Evolutionary conservation across 1,140 invertebrate genomes (phyloP).

Genomic region (Nasonia longicornis): DNA sequence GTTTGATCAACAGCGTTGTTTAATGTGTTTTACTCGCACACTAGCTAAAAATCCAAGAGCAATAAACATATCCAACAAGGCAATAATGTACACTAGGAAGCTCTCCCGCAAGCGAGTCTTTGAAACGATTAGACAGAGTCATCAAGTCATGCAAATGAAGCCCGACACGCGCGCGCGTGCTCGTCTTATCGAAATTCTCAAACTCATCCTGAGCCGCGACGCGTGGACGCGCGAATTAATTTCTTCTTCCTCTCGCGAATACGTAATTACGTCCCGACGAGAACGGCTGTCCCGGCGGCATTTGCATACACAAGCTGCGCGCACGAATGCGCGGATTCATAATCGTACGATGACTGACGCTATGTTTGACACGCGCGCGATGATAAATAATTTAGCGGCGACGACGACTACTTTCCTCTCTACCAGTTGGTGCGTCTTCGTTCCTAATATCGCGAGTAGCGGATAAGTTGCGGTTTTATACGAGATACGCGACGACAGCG

Average conservation of each 20-base stretch:
- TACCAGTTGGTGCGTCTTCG: background rate
- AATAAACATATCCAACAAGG: too few relatives aligned
- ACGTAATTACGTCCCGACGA: background rate
- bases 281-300: background rate
- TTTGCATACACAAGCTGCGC: background rate
- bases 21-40: too few relatives aligned
- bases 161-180: background rate
- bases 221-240: constrained; percentile 12
- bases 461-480: too few relatives aligned
- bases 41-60: too few relatives aligned
- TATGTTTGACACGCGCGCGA: background rate
- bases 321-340: background rate
- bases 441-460: too few relatives aligned
- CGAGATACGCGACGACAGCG: background rate
- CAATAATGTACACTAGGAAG: too few relatives aligned
- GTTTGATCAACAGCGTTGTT: too few relatives aligned
- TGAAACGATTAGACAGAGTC: constrained; percentile 12
- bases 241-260: constrained; percentile 1
- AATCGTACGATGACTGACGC: background rate
- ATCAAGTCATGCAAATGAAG: constrained; percentile 6
- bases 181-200: background rate
- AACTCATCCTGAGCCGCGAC: background rate
- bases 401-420: background rate
- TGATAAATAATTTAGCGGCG: constrained; percentile 2
- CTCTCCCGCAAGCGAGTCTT: too few relatives aligned